Evolutionary conservation across 2,113 vertebrate species (phyloP).

Genomic region (Chlorodrepanis virens): DNA sequence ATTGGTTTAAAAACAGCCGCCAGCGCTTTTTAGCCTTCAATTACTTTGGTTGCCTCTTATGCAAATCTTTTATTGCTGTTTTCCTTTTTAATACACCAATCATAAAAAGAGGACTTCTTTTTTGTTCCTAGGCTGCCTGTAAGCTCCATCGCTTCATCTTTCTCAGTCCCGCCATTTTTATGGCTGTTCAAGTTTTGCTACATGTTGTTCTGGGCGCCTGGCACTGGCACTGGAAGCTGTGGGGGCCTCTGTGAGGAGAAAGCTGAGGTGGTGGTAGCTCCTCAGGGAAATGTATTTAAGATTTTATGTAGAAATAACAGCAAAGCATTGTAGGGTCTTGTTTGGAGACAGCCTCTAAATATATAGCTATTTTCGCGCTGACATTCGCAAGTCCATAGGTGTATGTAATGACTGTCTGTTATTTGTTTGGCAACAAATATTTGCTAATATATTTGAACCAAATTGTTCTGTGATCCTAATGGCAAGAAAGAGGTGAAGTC

Average conservation of each 20-base stretch:
- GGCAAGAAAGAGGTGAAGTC: neutral
- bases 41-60: neutral
- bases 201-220: rapidly evolving
- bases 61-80: neutral
- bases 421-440: neutral
- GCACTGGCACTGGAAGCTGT: neutral
- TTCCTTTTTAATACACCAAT: neutral
- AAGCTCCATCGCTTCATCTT: neutral
- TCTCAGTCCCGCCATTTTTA: neutral
- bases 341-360: neutral
- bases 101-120: neutral
- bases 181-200: neutral
- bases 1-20: neutral
- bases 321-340: neutral
- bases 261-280: rapidly evolving
- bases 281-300: neutral
- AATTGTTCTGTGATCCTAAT: neutral
- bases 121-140: neutral
- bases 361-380: neutral
- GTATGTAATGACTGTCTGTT: neutral
- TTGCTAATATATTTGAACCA: neutral
- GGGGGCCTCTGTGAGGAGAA: neutral
- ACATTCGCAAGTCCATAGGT: neutral
- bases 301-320: neutral
- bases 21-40: neutral